Conservation (phyloP, 2,113 vertebrate species). For the Dascyllus trimaculatus region DNA sequence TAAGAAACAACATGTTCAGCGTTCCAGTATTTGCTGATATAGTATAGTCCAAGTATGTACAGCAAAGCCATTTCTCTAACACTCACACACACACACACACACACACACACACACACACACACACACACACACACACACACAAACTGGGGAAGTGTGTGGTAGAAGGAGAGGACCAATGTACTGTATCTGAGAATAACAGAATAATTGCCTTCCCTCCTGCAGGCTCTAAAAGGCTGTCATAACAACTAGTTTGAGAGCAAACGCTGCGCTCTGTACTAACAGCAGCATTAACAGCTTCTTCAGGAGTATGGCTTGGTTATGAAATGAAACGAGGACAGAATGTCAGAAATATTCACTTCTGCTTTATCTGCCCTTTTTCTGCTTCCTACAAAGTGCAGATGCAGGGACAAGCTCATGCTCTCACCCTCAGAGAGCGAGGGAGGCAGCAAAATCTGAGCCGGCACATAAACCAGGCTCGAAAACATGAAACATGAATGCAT, state of each 20-base stretch:
- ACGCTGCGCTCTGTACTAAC: constrained; percentile 16
- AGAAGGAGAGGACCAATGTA: constrained; percentile 24
- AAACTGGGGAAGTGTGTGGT: background rate
- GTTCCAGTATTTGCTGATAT: constrained; percentile 11
- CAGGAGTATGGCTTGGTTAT: constrained; percentile 18
- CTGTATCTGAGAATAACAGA: constrained; percentile 32
- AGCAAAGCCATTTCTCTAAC: constrained; percentile 19
- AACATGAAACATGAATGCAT: background rate
- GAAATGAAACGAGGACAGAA: constrained; percentile 39
- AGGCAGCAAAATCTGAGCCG: background rate
- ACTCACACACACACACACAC: background rate
- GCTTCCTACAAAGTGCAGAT: background rate
- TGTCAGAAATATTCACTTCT: constrained; percentile 36
- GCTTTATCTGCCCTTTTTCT: constrained; percentile 14
- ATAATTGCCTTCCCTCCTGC: constrained; percentile 39
- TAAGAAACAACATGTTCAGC: background rate
- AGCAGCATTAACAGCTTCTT: constrained; percentile 44
- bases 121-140: background rate
- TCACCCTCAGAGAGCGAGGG: background rate
- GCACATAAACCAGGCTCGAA: background rate
- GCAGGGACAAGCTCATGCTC: background rate
- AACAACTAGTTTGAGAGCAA: constrained; percentile 42
- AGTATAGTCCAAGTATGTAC: background rate
- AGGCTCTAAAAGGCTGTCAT: constrained; percentile 50
- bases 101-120: background rate